These are phyloP conservation scores for Halcyon smyrnensis DNA, from an alignment of 2,797 vertebrate species.

Conservation along the genomic window DNA sequence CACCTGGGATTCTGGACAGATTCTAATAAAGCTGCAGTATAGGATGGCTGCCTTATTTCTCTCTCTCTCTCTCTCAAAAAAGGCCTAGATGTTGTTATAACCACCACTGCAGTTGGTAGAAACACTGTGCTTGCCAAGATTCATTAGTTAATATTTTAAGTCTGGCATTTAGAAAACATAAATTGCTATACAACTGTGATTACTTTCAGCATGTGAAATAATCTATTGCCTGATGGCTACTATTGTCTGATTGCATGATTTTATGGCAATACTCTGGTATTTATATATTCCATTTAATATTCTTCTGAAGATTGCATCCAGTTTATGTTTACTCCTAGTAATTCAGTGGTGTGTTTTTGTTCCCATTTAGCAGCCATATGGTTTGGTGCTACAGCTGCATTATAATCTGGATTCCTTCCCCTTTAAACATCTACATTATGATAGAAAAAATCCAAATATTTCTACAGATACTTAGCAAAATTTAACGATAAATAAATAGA, in stretches of 20 bases:
- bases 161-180: conserved; percentile 42
- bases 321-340: conserved; percentile 66
- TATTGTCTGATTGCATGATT: conserved; percentile 44
- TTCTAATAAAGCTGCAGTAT: background rate
- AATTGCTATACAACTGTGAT: conserved; percentile 49
- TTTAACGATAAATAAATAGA: conserved; percentile 83
- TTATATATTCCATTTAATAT: conserved; percentile 62
- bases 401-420: conserved; percentile 70
- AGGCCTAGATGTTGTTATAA: background rate
- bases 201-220: conserved; percentile 53
- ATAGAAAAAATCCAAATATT: conserved; percentile 80
- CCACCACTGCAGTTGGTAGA: background rate
- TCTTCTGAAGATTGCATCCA: conserved; percentile 50
- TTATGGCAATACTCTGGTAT: conserved; percentile 41
- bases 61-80: background rate
- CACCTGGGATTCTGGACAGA: background rate
- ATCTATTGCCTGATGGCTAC: conserved; percentile 47
- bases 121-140: conserved; percentile 20
- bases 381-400: conserved; percentile 72
- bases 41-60: background rate
- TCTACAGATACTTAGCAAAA: conserved; percentile 80
- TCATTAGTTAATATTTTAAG: conserved; percentile 51
- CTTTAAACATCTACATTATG: conserved; percentile 68
- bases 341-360: conserved; percentile 51
- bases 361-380: conserved; percentile 65